Conservation (phyloP, 2,797 vertebrate genomes). For the Dromococcyx pavoninus region DNA sequence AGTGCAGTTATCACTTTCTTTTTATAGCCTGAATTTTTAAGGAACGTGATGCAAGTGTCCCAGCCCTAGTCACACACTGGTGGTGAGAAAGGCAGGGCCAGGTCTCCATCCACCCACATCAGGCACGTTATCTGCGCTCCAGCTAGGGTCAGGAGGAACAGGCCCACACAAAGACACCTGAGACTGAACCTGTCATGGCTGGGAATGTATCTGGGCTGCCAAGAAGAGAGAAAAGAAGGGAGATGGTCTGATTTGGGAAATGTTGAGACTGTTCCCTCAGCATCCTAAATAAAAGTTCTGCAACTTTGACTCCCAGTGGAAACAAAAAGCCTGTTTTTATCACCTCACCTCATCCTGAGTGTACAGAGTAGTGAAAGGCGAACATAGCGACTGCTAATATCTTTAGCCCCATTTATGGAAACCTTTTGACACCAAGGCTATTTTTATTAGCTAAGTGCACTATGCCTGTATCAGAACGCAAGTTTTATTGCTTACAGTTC, state of each 20-base stretch:
- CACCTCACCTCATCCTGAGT: slow-evolving; percentile 36
- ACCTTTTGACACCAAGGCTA: slow-evolving; percentile 77
- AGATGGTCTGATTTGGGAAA: background rate
- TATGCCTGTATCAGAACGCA: slow-evolving; percentile 62
- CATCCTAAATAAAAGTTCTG: background rate
- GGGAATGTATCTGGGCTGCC: background rate
- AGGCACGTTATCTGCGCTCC: background rate
- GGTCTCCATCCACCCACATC: background rate
- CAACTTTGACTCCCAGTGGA: slow-evolving; percentile 28
- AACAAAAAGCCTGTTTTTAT: slow-evolving; percentile 65
- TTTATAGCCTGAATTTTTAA: background rate
- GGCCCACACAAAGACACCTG: background rate
- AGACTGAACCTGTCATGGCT: background rate
- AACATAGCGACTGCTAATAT: slow-evolving; percentile 64
- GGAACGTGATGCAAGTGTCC: rapidly evolving
- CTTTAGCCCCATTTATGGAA: slow-evolving; percentile 71
- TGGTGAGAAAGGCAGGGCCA: background rate
- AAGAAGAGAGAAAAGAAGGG: background rate
- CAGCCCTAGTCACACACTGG: background rate
- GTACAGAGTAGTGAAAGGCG: slow-evolving; percentile 28
- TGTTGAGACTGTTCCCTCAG: background rate
- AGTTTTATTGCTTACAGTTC: slow-evolving; percentile 76
- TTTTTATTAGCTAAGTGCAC: slow-evolving; percentile 80
- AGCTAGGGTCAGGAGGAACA: background rate
- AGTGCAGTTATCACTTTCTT: background rate